Conservation (phyloP, 1,140 invertebrate species). For the roundworm (Caenorhabditis elegans) region WBcel235 BX284604.4:6741001-6741500, state of each 20-base stretch:
- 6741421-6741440: background rate
- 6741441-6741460: background rate
- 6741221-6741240: slow-evolving; percentile 3
- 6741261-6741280: background rate
- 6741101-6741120: background rate
- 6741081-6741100: background rate
- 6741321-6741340: background rate
- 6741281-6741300: background rate
- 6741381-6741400: background rate
- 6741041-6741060: background rate
- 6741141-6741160: background rate
- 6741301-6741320: background rate
- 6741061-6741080: background rate
- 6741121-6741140: background rate
- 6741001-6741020: background rate
- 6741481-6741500: slow-evolving; percentile 25
- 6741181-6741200: background rate
- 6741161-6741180: background rate
- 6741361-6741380: background rate
- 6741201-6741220: background rate
- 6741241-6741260: background rate
- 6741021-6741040: background rate
- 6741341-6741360: no score
- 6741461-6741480: slow-evolving; percentile 52
- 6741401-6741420: background rate